Evolutionary conservation across 2,888 invertebrate genomes (phyloP), one percentile per base, ranked within the genome.

Genomic region (Pinctada fucata): DNA sequence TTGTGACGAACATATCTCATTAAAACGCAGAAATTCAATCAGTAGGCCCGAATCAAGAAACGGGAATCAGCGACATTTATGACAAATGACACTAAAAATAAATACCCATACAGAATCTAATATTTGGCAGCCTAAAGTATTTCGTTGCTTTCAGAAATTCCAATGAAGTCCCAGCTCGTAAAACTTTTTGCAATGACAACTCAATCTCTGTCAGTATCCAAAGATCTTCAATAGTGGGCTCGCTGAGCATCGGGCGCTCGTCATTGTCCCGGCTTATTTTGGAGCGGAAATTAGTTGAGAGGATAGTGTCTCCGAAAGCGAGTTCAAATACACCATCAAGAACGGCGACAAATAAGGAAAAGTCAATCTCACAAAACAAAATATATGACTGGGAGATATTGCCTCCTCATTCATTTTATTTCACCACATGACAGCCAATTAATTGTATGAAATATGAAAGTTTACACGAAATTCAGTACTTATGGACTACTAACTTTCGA

Each of bases 81-180:
- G 58, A 58, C 58, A 58, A 58, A 58, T 58, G 58, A 58, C 58
- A 58, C 58, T 58, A 58, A 58, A 58, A 58, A 58, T 58, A 58
- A 58, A 58, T 58, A 31, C 31, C 58, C 58, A 10, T 58, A 13
- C 13, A 58, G 13, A 58, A 10, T 58, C 58, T 58, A 6, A 58
- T 58, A 10, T 58, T 58, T 58, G 58, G 58, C 58, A 10, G 58
- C 58, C 8, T 58, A 58, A 58, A 58, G 13, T 58, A 58, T 10
- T 58, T 58, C 58, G 6, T 58, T 58, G 58, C 58, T 58, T 58
- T 58, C 58, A 58, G 58, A 58, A 58, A 58, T 58, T 58, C 58
- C 58, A 58, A 58, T 58, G 13, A 13, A 58, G 58, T 58, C 58
- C 58, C 58, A 58, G 58, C 58, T 58, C 58, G 13, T 58, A 58